These are phyloP conservation scores for Sandelia bainsii DNA, from an alignment of 2,797 vertebrate species.

Conservation along the genomic window DNA sequence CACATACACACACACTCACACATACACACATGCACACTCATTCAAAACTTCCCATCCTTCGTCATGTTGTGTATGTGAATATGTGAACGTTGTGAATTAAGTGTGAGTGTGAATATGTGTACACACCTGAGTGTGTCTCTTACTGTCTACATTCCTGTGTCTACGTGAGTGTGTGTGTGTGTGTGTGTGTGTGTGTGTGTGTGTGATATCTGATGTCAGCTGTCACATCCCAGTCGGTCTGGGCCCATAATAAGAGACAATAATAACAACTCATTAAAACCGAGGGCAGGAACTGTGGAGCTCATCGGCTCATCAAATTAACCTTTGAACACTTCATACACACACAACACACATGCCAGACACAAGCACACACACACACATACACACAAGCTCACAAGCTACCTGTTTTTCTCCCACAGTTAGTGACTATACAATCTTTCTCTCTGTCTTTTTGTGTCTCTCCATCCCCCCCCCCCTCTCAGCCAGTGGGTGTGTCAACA, in stretches of 20 bases:
- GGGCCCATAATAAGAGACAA: constrained; percentile 87
- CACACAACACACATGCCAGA: constrained; percentile 35
- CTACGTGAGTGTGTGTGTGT: constrained; percentile 24
- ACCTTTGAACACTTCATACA: constrained; percentile 84
- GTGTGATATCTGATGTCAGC: constrained; percentile 85
- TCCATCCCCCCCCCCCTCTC: constrained; percentile 86
- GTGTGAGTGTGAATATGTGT: constrained; percentile 28
- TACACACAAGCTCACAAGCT: constrained; percentile 47
- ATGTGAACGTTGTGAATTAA: neutral
- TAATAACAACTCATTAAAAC: constrained; percentile 89
- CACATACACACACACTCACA: constrained; percentile 15
- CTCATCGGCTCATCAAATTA: constrained; percentile 89
- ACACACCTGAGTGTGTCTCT: constrained; percentile 38
- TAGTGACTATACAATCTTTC: constrained; percentile 89
- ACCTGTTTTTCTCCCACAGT: constrained; percentile 81
- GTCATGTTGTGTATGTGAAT: constrained; percentile 1
- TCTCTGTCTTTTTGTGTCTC: constrained; percentile 85
- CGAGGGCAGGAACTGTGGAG: constrained; percentile 85
- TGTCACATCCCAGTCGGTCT: constrained; percentile 86
- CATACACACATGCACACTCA: constrained; percentile 4
- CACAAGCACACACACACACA: constrained; percentile 29
- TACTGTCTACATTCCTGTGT: constrained; percentile 11
- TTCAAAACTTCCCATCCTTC: constrained; percentile 35
- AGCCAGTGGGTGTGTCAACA: constrained; percentile 85
- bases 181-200: constrained; percentile 47